These are phyloP conservation scores for Whitmania pigra DNA, from an alignment of 1,140 invertebrate genomes.

Conservation along the genomic window DNA sequence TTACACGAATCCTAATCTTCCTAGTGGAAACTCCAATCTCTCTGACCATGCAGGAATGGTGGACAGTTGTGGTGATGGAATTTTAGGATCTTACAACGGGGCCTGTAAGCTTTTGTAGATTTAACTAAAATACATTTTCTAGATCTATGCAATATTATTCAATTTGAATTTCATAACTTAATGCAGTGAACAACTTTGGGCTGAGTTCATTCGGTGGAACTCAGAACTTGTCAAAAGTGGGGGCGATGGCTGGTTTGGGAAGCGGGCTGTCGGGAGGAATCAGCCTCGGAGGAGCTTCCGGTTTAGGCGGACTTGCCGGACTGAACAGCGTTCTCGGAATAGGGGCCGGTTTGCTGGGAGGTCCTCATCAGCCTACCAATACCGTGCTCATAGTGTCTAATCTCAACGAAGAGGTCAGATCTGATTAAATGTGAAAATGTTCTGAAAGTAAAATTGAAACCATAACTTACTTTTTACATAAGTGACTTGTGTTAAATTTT, in stretches of 20 bases:
- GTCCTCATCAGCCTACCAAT: not conserved
- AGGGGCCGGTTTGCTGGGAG: not conserved
- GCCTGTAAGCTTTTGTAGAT: not conserved
- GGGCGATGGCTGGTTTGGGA: not conserved
- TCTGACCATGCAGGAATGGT: not conserved
- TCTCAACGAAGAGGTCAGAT: conserved; percentile 38
- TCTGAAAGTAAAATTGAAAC: not conserved
- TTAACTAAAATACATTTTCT: not conserved
- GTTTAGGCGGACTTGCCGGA: conserved; percentile 9
- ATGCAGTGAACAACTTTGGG: not conserved
- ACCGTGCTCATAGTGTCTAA: conserved; percentile 40
- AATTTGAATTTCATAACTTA: not conserved
- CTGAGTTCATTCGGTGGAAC: conserved; percentile 9
- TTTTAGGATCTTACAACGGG: conserved; percentile 13
- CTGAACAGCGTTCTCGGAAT: conserved; percentile 1
- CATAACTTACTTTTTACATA: no score
- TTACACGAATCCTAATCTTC: conserved; percentile 92
- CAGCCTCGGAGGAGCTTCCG: not conserved
- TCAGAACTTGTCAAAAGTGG: not conserved
- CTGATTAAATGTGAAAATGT: not conserved
- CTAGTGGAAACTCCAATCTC: conserved; percentile 64
- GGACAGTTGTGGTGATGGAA: conserved; percentile 10
- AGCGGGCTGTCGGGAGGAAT: not conserved
- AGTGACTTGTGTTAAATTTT: not conserved
- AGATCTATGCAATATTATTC: not conserved